These are phyloP conservation scores for Drosophila yooni DNA, from an alignment of 2,888 invertebrate genomes.

Conservation along the genomic window DNA sequence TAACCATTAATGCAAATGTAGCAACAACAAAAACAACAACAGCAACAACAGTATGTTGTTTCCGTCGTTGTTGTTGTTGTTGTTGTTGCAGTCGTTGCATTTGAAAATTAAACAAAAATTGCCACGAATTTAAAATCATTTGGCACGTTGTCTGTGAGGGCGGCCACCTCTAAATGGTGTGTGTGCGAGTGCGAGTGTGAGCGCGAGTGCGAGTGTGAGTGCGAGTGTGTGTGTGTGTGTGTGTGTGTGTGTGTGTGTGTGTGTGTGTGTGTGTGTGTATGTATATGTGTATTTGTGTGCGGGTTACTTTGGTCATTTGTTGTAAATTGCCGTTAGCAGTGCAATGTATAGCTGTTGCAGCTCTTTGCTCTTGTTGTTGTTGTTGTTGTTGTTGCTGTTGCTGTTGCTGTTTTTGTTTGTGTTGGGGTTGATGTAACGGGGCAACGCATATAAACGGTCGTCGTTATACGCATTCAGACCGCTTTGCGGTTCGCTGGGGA, in stretches of 20 bases:
- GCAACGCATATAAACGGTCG: conserved; percentile 55
- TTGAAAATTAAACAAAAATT: conserved; percentile 62
- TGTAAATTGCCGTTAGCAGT: conserved; percentile 57
- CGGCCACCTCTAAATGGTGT: conserved; percentile 3
- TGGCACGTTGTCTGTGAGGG: conserved; percentile 27
- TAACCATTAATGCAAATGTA: conserved; percentile 73
- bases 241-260: conserved; percentile 3
- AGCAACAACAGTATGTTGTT: conserved; percentile 13
- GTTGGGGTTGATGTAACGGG: conserved; percentile 33
- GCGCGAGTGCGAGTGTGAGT: conserved; percentile 1
- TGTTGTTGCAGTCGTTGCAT: conserved; percentile 47
- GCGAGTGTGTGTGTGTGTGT: conserved; percentile 6
- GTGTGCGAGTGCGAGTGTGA: conserved; percentile 3
- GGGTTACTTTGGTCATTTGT: conserved; percentile 66
- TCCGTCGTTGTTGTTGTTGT: background rate
- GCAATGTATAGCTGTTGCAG: conserved; percentile 17
- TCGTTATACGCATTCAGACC: conserved; percentile 56
- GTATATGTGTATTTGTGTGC: too few relatives aligned
- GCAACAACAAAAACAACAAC: conserved; percentile 13
- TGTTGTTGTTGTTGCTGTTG: conserved; percentile 18
- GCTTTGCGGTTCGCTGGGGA: conserved; percentile 41
- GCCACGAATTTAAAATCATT: conserved; percentile 78
- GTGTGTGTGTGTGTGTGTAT: too few relatives aligned
- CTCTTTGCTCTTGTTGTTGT: conserved; percentile 3
- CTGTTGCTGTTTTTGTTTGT: conserved; percentile 7